These are phyloP conservation scores for Pampusana beccarii DNA, from an alignment of 2,113 vertebrate species.

Conservation along the genomic window DNA sequence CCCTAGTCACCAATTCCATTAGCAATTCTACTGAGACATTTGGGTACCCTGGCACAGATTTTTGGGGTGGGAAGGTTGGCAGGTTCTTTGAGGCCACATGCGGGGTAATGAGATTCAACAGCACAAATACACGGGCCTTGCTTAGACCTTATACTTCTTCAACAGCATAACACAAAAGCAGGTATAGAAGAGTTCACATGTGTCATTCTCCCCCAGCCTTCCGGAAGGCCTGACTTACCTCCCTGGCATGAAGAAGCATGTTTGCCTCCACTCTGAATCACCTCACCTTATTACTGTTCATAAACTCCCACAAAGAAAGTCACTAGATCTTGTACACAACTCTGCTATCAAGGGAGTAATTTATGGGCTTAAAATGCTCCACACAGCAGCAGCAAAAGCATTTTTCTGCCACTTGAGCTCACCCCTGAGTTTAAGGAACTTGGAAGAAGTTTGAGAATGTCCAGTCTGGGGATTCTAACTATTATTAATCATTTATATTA, in stretches of 20 bases:
- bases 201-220: neutral
- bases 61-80: neutral
- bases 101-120: neutral
- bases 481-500: neutral
- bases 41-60: neutral
- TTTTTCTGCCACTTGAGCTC: neutral
- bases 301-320: neutral
- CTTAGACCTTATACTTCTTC: neutral
- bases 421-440: neutral
- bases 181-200: rapidly evolving
- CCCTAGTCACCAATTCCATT: neutral
- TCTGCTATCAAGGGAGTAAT: neutral
- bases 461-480: neutral
- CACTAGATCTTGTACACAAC: neutral
- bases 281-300: neutral
- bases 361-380: neutral
- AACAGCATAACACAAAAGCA: neutral
- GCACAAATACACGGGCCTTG: neutral
- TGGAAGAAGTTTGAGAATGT: neutral
- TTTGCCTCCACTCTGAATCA: neutral
- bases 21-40: neutral
- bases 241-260: neutral
- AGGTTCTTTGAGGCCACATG: neutral
- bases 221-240: neutral
- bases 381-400: neutral